Evolutionary conservation across 2,797 vertebrate genomes (phyloP).

Genomic region (Sebastes matsubarae): DNA sequence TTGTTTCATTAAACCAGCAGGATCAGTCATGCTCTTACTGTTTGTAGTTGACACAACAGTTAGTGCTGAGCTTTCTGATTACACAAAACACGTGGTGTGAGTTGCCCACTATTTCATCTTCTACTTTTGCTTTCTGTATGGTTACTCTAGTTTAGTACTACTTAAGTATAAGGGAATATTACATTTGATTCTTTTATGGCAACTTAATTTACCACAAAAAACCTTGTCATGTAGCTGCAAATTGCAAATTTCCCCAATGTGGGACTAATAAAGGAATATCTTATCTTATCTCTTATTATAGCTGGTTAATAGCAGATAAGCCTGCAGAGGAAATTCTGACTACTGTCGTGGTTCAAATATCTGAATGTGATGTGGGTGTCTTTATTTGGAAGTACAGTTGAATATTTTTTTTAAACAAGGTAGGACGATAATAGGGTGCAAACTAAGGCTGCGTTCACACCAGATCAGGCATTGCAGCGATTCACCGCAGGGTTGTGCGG

Average conservation of each 20-base stretch:
- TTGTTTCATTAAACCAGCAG: background rate
- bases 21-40: background rate
- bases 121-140: background rate
- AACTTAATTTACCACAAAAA: background rate
- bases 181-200: background rate
- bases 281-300: background rate
- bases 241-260: too few species aligned
- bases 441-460: too few species aligned
- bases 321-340: background rate
- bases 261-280: too few species aligned
- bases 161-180: background rate
- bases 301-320: background rate
- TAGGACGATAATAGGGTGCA: background rate
- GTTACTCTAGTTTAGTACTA: background rate
- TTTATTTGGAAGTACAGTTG: background rate
- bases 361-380: too few species aligned
- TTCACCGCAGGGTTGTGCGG: too few species aligned
- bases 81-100: background rate
- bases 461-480: too few species aligned
- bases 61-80: background rate
- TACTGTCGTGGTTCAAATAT: background rate
- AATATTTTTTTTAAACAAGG: background rate
- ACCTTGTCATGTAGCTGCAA: background rate
- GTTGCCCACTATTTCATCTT: background rate
- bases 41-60: conserved; percentile 9